These are phyloP conservation scores for Myrmecobius fasciatus DNA, from an alignment of 2,113 vertebrate species.

Conservation along the genomic window DNA sequence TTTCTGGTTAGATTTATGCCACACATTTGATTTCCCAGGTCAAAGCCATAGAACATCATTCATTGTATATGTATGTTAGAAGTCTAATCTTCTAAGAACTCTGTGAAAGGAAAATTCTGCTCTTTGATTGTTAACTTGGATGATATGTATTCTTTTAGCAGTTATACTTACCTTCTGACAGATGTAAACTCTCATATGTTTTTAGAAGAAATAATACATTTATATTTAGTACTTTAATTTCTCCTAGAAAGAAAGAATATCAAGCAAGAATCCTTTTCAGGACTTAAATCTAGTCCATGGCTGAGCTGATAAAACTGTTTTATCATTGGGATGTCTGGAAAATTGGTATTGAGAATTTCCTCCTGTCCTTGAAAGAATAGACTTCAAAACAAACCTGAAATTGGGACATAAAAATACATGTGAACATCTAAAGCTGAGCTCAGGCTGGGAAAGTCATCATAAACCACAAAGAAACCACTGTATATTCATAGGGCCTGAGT, in stretches of 20 bases:
- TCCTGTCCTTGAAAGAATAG: conserved; percentile 40
- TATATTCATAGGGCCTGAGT: background rate
- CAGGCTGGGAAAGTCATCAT: background rate
- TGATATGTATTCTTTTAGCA: background rate
- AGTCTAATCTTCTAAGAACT: background rate
- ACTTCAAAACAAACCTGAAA: conserved; percentile 60
- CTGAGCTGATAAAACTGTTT: background rate
- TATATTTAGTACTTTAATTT: background rate
- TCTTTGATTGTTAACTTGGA: background rate
- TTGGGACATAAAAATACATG: conserved; percentile 33
- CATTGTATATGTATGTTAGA: accelerated
- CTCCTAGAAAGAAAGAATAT: background rate
- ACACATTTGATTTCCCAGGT: background rate
- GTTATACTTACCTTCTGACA: background rate
- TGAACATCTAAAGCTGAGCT: background rate
- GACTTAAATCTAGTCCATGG: background rate
- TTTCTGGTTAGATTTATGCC: background rate
- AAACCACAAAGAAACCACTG: background rate
- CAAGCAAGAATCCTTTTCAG: background rate
- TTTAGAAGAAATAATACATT: conserved; percentile 8
- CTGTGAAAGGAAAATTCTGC: background rate
- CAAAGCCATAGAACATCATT: background rate
- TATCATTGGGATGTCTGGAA: conserved; percentile 20
- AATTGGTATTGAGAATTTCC: conserved; percentile 27
- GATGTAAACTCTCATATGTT: background rate